A percentile compares a stretch with the other conserved stretches of the same genome.
Evolutionary conservation across 2,797 vertebrate species (phyloP).

Genomic region (Manis crassicaudata): DNA sequence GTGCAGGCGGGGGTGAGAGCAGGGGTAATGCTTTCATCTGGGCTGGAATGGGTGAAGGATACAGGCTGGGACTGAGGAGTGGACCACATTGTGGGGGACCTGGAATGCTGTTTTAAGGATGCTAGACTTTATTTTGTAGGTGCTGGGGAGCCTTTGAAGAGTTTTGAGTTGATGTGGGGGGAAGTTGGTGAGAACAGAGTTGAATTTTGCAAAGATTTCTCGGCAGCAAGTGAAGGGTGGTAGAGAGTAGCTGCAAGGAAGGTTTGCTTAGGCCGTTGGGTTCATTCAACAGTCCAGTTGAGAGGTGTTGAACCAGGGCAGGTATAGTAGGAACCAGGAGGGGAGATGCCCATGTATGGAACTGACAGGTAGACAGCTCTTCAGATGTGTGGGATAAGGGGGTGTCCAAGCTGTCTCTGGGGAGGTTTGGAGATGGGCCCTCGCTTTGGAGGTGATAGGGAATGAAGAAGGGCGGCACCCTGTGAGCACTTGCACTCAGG

Average conservation of each 20-base stretch:
- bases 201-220: background rate
- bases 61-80: background rate
- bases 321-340: background rate
- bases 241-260: background rate
- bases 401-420: background rate
- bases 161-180: background rate
- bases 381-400: background rate
- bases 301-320: background rate
- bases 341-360: background rate
- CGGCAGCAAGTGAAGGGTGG: background rate
- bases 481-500: background rate
- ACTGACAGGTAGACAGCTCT: background rate
- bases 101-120: background rate
- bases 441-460: background rate
- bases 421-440: background rate
- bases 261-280: background rate
- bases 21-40: background rate
- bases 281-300: background rate
- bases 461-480: background rate
- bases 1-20: background rate
- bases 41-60: background rate
- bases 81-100: background rate
- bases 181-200: background rate
- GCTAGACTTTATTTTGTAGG: background rate
- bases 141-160: background rate